These are phyloP conservation scores for Phortica variegata DNA, from an alignment of 1,140 invertebrate species.

Conservation along the genomic window DNA sequence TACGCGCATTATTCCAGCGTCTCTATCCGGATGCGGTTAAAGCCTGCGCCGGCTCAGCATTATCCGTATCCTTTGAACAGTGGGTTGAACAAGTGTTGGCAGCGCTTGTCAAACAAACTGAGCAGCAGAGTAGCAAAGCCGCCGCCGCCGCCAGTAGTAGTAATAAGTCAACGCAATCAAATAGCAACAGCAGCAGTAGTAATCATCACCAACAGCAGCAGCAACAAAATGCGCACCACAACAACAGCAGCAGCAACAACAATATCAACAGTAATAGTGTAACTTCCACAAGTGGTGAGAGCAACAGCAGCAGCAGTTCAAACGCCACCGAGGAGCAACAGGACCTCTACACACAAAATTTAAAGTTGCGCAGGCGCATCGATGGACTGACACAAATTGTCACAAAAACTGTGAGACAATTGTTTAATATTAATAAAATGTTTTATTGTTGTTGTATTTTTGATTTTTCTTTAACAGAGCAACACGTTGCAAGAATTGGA, in stretches of 20 bases:
- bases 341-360: constrained; percentile 60
- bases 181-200: constrained; percentile 26
- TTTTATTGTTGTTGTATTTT: constrained; percentile 3
- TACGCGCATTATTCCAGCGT: constrained; percentile 48
- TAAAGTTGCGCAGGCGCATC: constrained; percentile 66
- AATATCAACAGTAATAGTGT: constrained; percentile 52
- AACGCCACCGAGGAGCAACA: constrained; percentile 24
- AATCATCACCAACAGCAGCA: constrained; percentile 22
- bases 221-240: constrained; percentile 12
- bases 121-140: constrained; percentile 22
- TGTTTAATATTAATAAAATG: neutral
- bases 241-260: constrained; percentile 41
- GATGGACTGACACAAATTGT: constrained; percentile 74
- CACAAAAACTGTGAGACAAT: constrained; percentile 67
- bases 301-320: constrained; percentile 1
- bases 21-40: constrained; percentile 52
- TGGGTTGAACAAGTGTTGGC: constrained; percentile 51
- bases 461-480: too few relatives aligned
- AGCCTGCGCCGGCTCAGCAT: constrained; percentile 31
- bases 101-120: constrained; percentile 43
- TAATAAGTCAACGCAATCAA: constrained; percentile 56
- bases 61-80: constrained; percentile 47
- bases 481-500: constrained; percentile 50
- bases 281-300: constrained; percentile 26
- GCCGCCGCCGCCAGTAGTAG: constrained; percentile 38